Percentiles rank a stretch among this genome's conserved stretches.
Evolutionary conservation across 2,113 vertebrate species (phyloP).

Genomic region (Turnix velox): DNA sequence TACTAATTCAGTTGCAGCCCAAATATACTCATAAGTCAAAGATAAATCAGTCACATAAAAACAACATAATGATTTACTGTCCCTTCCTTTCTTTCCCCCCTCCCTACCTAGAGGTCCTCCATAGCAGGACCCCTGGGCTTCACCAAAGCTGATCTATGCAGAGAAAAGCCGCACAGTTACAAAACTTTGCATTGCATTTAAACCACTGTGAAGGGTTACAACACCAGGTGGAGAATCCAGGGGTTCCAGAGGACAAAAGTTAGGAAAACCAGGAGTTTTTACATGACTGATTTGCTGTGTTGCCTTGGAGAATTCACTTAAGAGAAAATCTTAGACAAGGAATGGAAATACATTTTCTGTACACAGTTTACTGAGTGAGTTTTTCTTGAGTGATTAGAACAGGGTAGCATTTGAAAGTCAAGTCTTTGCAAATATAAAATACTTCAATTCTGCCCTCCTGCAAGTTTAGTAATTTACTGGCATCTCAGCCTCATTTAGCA

Average conservation of each 20-base stretch:
- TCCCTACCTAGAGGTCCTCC: not conserved
- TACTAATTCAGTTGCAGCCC: not conserved
- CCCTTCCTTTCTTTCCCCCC: not conserved
- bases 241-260: not conserved
- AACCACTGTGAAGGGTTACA: not conserved
- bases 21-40: not conserved
- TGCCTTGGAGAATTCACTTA: slow-evolving; percentile 37
- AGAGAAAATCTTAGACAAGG: not conserved
- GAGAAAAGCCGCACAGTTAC: not conserved
- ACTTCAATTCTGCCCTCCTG: not conserved
- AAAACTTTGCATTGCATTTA: not conserved
- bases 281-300: not conserved
- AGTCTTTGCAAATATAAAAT: not conserved
- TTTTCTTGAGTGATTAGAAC: not conserved
- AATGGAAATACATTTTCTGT: slow-evolving; percentile 4
- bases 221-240: not conserved
- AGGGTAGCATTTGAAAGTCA: not conserved
- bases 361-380: not conserved
- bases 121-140: not conserved
- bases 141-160: not conserved
- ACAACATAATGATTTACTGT: not conserved
- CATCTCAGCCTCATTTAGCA: not conserved
- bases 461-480: not conserved
- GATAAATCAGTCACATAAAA: slow-evolving; percentile 6
- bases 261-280: not conserved